Conservation (phyloP, 2,797 vertebrate genomes). For the Gymnopithys bicolor region DNA sequence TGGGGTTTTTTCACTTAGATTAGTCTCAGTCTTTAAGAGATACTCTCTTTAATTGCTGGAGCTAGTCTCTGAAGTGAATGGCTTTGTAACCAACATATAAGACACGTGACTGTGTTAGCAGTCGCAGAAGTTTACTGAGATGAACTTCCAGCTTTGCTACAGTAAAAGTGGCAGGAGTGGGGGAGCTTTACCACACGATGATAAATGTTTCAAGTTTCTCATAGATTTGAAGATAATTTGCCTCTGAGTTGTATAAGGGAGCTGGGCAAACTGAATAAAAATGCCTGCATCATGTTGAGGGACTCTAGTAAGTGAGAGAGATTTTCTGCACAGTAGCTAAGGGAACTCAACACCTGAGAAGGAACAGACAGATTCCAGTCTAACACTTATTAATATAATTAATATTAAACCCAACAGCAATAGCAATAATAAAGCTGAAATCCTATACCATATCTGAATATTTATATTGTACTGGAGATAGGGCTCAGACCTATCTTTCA, state of each 20-base stretch:
- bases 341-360: background rate
- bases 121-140: background rate
- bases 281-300: background rate
- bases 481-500: background rate
- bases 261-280: background rate
- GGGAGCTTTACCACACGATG: background rate
- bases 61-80: background rate
- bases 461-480: background rate
- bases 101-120: background rate
- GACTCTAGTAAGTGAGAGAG: background rate
- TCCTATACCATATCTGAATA: background rate
- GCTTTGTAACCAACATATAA: background rate
- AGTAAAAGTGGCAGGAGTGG: background rate
- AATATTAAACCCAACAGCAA: background rate
- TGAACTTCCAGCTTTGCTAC: background rate
- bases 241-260: background rate
- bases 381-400: background rate
- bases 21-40: background rate
- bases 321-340: background rate
- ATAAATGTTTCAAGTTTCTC: background rate
- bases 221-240: background rate
- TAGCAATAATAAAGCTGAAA: background rate
- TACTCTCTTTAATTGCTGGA: background rate
- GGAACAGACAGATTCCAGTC: background rate
- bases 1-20: background rate